Evolutionary conservation across 2,113 vertebrate genomes (phyloP).

Genomic region (Poecilia latipinna): DNA sequence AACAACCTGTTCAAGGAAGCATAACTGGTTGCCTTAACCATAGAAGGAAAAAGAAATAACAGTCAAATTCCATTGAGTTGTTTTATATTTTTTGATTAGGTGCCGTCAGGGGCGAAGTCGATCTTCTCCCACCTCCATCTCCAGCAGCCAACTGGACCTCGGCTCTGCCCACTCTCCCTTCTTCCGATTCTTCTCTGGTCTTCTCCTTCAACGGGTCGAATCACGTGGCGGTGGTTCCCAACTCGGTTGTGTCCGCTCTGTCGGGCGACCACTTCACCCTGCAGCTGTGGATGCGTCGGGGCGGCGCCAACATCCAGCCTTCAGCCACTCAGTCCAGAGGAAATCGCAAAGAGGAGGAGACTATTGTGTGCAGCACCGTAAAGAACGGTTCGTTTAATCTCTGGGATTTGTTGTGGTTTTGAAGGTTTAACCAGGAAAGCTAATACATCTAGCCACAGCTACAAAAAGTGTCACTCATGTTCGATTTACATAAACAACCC

Average conservation of each 20-base stretch:
- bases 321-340: conserved; percentile 72
- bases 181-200: conserved; percentile 95
- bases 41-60: background rate
- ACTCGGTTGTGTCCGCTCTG: conserved; percentile 73
- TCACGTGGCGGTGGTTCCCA: conserved; percentile 91
- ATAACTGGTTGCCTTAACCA: too few relatives aligned
- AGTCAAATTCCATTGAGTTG: background rate
- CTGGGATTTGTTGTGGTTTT: background rate
- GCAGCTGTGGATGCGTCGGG: conserved; percentile 95
- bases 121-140: conserved; percentile 91
- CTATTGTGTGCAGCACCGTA: conserved; percentile 92
- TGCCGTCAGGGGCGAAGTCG: conserved; percentile 93
- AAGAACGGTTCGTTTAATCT: conserved; percentile 86
- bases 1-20: too few relatives aligned
- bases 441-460: background rate
- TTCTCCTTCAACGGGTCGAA: conserved; percentile 96
- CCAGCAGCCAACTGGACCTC: conserved; percentile 93
- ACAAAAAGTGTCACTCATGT: background rate
- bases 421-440: background rate
- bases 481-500: background rate
- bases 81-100: conserved; percentile 73
- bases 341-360: conserved; percentile 91
- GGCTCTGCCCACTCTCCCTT: conserved; percentile 91
- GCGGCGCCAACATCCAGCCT: conserved; percentile 81
- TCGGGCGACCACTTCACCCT: conserved; percentile 92